Conservation (phyloP, 2,888 invertebrate species). For the Lasioglossum zephyrum region DNA sequence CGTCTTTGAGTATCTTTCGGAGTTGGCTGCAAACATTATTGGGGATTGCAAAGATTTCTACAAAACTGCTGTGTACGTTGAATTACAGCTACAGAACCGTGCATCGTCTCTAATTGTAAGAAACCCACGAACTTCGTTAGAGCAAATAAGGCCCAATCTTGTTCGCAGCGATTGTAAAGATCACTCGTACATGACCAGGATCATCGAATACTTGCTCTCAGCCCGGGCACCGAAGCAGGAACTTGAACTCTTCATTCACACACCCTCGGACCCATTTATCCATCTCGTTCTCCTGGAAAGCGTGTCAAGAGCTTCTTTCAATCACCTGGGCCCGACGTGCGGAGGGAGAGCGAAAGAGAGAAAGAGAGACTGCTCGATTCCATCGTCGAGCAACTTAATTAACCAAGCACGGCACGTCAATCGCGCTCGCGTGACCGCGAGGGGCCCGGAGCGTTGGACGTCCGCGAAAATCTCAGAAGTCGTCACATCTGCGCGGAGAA, state of each 20-base stretch:
- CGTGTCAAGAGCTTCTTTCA: slow-evolving; percentile 35
- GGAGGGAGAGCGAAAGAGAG: background rate
- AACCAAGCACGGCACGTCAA: slow-evolving; percentile 23
- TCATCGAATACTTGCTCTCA: background rate
- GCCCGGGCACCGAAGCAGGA: background rate
- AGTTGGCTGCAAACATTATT: background rate
- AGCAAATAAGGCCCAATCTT: background rate
- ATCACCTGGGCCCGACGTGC: slow-evolving; percentile 14
- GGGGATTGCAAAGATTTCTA: background rate
- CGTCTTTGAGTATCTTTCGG: background rate
- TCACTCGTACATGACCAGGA: background rate
- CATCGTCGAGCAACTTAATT: slow-evolving; percentile 40
- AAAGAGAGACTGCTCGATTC: slow-evolving; percentile 10
- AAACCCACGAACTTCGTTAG: background rate
- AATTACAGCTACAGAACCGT: background rate
- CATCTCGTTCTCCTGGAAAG: slow-evolving; percentile 27
- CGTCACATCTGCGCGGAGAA: background rate
- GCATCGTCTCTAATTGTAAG: background rate
- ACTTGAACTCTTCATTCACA: slow-evolving; percentile 31
- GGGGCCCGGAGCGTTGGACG: slow-evolving; percentile 8
- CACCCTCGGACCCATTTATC: slow-evolving; percentile 22
- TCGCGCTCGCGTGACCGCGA: background rate
- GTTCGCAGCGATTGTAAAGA: slow-evolving; percentile 8
- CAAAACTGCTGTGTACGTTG: too few relatives aligned
- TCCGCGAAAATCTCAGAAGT: slow-evolving; percentile 29